Evolutionary conservation across 1,140 invertebrate species (phyloP), one percentile per base, ranked within the genome.

Genomic region (Eumeta japonica): DNA sequence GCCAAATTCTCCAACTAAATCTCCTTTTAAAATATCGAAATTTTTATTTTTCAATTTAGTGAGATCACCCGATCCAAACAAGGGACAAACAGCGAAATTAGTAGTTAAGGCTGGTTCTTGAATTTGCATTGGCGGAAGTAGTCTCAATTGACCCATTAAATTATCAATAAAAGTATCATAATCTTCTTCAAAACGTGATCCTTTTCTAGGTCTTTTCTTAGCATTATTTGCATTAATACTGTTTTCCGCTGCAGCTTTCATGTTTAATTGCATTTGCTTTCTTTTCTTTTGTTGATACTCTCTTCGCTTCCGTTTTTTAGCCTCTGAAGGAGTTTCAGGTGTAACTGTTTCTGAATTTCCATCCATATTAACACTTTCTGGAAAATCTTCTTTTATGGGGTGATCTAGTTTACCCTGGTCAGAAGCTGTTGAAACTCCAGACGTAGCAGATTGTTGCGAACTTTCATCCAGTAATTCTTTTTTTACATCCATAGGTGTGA

Each of bases 101-200:
- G 86, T 84, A 32, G 85, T 84, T 9, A 97, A 76, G 38, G 85
- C 75, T 10, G 95, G 94, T 65, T 98, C 94, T 42, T 90, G 81
- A 28, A 97, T 88, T 42, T 85, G 81, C 75, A 97, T 85, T 4
- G 87, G 81, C 10, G 89, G 90, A 50, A 97, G 78, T 40, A 86
- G 83, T 16, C 89, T 78, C 20, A 97, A 65, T 58, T 96, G 92
- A 14, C 79, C 77, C 82, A 95, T 88, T 16, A 96, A 76, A 52
- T 85, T 87, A 51, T 94, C 93, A 46, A 94, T 87, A 57, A 88
- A 94, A 4, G 84, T 84, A 61, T 95, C 92, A 65, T 92, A 92
- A 71, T 95, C 92, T 75, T 95, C 92, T 52, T 94, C 89, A 10
- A 89, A 76, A 53, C 90, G 88, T 2, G 88, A 91, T 16, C 86